Conservation (phyloP, 35 echinoderm and acorn worm genomes). For the Apostichopus japonicus region DNA sequence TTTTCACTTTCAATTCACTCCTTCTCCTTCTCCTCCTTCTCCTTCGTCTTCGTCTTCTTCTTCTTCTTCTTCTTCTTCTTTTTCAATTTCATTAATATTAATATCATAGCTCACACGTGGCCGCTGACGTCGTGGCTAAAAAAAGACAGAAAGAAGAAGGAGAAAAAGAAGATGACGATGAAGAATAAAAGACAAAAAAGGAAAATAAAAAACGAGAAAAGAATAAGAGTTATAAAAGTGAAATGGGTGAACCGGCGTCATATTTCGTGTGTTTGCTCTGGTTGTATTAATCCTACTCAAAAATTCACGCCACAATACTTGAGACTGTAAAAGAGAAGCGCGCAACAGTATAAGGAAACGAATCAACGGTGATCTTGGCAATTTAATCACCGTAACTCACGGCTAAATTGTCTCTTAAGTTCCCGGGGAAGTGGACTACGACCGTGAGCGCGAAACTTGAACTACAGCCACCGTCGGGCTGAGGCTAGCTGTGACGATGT, state of each 20-base stretch:
- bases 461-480: neutral
- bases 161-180: neutral
- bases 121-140: neutral
- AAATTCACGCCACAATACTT: constrained; percentile 58
- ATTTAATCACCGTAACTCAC: constrained; percentile 61
- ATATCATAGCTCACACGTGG: constrained; percentile 42
- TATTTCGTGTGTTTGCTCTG: constrained; percentile 52
- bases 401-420: constrained; percentile 63
- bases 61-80: neutral
- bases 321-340: constrained; percentile 33
- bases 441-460: constrained; percentile 44
- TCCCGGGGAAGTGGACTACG: constrained; percentile 38
- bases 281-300: constrained; percentile 55
- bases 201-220: neutral
- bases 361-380: constrained; percentile 51
- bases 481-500: constrained; percentile 22
- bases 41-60: no score
- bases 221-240: constrained; percentile 17
- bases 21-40: neutral
- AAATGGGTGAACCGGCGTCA: constrained; percentile 40
- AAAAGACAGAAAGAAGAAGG: neutral
- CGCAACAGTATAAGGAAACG: constrained; percentile 37
- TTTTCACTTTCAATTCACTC: neutral
- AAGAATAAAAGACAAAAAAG: neutral
- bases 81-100: constrained; percentile 42